Conservation (phyloP, 2,888 invertebrate species). For the Embidobia sp. region DNA sequence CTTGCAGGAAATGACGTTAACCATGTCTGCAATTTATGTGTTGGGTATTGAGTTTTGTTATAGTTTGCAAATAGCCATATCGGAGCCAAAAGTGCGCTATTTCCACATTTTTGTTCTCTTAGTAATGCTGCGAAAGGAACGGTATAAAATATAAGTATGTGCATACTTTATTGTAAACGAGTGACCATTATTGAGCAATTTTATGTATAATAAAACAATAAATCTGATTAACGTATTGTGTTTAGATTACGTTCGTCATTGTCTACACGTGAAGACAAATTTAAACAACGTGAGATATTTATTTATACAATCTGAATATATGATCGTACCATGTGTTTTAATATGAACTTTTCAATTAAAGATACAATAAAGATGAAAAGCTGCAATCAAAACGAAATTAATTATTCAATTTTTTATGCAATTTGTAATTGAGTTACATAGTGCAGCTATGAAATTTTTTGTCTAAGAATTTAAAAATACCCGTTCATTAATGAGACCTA, state of each 20-base stretch:
- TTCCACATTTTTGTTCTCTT: slow-evolving; percentile 48
- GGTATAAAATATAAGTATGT: not conserved
- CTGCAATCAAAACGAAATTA: too few relatives aligned
- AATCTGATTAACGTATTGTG: slow-evolving; percentile 34
- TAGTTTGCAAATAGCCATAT: slow-evolving; percentile 29
- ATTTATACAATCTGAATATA: not conserved
- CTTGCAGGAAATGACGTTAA: slow-evolving; percentile 43
- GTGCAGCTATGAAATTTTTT: too few relatives aligned
- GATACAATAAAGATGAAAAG: too few relatives aligned
- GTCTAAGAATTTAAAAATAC: too few relatives aligned
- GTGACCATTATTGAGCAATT: slow-evolving; percentile 24
- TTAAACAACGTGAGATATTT: slow-evolving; percentile 3
- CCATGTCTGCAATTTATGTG: slow-evolving; percentile 25
- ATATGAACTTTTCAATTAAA: not conserved
- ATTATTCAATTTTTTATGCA: too few relatives aligned
- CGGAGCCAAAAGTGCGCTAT: slow-evolving; percentile 30
- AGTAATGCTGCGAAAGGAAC: slow-evolving; percentile 42
- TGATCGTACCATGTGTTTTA: not conserved
- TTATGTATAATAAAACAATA: slow-evolving; percentile 37
- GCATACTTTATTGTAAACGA: slow-evolving; percentile 10
- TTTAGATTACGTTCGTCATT: slow-evolving; percentile 14
- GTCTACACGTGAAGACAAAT: slow-evolving; percentile 24
- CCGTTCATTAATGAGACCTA: too few relatives aligned
- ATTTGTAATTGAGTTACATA: too few relatives aligned
- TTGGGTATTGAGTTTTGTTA: slow-evolving; percentile 33